These are phyloP conservation scores for Hemibagrus guttatus DNA, from an alignment of 2,797 vertebrate genomes.

Conservation along the genomic window DNA sequence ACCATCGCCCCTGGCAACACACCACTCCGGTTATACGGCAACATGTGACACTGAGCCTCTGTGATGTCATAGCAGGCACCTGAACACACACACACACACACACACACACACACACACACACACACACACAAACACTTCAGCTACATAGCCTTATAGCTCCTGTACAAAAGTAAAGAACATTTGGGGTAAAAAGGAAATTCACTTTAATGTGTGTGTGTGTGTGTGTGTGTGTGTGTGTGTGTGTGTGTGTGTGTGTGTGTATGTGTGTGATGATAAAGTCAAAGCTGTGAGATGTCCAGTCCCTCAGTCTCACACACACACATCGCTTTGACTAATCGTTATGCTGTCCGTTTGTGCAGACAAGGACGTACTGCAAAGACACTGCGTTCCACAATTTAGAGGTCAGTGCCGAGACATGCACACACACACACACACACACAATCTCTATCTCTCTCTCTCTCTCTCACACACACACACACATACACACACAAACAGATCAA, in stretches of 20 bases:
- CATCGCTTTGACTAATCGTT: conserved; percentile 43
- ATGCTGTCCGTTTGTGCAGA: conserved; percentile 34
- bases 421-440: conserved; percentile 42
- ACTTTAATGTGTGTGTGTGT: background rate
- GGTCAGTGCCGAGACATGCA: conserved; percentile 29
- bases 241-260: conserved; percentile 2
- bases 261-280: conserved; percentile 3
- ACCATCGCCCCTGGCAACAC: conserved; percentile 74
- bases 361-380: conserved; percentile 34
- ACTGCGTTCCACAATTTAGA: conserved; percentile 10
- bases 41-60: conserved; percentile 86
- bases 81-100: conserved; percentile 57
- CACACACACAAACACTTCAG: background rate
- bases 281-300: background rate
- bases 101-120: conserved; percentile 19
- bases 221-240: background rate
- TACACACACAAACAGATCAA: conserved; percentile 35
- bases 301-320: conserved; percentile 5
- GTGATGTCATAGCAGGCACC: conserved; percentile 81
- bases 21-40: conserved; percentile 87
- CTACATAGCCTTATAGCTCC: background rate
- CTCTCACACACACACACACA: conserved; percentile 36
- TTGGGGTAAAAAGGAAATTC: background rate
- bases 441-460: conserved; percentile 36
- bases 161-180: background rate